Evolutionary conservation across 1,140 invertebrate genomes (phyloP).

Genomic region (Drusus annulatus): DNA sequence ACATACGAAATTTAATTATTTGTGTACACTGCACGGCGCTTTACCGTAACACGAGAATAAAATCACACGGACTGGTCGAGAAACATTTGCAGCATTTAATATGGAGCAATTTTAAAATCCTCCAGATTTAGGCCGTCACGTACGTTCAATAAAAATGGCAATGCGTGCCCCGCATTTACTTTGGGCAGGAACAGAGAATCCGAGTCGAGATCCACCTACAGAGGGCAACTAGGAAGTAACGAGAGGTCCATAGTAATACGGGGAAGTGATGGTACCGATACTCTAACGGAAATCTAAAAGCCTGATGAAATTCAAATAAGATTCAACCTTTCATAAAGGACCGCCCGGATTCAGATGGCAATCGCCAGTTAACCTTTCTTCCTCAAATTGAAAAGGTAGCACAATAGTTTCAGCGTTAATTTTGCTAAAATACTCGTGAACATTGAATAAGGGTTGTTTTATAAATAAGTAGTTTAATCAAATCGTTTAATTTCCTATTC

Average conservation of each 20-base stretch:
- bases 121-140: slow-evolving; percentile 41
- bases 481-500: slow-evolving; percentile 14
- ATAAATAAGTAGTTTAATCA: slow-evolving; percentile 10
- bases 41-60: background rate
- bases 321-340: slow-evolving; percentile 5
- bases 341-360: slow-evolving; percentile 29
- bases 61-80: background rate
- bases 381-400: background rate
- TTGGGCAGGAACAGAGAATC: background rate
- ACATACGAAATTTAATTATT: background rate
- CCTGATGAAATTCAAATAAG: slow-evolving; percentile 36
- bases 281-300: background rate
- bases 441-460: slow-evolving; percentile 3
- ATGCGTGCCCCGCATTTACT: slow-evolving; percentile 40
- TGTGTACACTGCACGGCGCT: background rate
- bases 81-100: slow-evolving; percentile 7
- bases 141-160: slow-evolving; percentile 42
- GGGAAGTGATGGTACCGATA: background rate
- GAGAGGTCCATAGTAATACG: background rate
- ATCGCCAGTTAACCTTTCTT: slow-evolving; percentile 29
- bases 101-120: slow-evolving; percentile 25
- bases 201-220: background rate
- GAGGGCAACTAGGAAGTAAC: slow-evolving; percentile 4
- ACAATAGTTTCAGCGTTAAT: slow-evolving; percentile 24
- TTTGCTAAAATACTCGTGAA: slow-evolving; percentile 11